Evolutionary conservation across 2,888 invertebrate species (phyloP), one percentile per base, ranked within the genome.

Genomic region (Himalopsyche anomala): DNA sequence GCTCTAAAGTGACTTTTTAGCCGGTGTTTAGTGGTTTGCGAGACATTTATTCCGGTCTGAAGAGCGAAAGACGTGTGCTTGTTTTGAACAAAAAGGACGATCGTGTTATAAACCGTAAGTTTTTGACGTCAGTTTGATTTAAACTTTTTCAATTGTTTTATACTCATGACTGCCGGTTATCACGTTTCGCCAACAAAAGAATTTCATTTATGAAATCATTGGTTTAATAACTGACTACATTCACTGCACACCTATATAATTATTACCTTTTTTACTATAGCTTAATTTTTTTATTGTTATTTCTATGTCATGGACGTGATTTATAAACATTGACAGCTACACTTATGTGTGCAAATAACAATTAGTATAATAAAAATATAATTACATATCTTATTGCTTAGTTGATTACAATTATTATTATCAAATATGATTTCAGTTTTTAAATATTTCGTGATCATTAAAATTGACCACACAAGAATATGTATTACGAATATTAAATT

Each of bases 11-110:
- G 62, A 62, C 62, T 62, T n/a, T 55, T 62, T 62, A 62, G 19
- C 19, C 62, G 62, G 62, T 62, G 62, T 19, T 45, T 45, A 19
- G 62, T 62, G 62, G 6, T 56, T 56, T 56, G 56, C 56, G n/a
- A 8, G 15, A 62, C 62, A 62, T 62, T 19, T 62, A 62, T 62
- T 19, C 62, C 62, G 15, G 62, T 19, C 19, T 28, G 62, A 28
- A 62, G 19, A 62, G 19, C 62, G 62, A 62, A 62, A 62, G 62
- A 28, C 62, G 62, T 62, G 19, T 62, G 19, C 62, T 62, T 19
- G 28, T 62, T 62, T 62, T 62, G 62, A 19, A 62, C 62, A 62
- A 62, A 62, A 62, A 62, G 62, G 62, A 62, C 62, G 62, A 62
- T 62, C 62, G 9, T 19, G 19, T 62, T 62, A 19, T 62, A 28